Conservation (phyloP, 2,113 vertebrate species). For the Microcebus ravelobensis region DNA sequence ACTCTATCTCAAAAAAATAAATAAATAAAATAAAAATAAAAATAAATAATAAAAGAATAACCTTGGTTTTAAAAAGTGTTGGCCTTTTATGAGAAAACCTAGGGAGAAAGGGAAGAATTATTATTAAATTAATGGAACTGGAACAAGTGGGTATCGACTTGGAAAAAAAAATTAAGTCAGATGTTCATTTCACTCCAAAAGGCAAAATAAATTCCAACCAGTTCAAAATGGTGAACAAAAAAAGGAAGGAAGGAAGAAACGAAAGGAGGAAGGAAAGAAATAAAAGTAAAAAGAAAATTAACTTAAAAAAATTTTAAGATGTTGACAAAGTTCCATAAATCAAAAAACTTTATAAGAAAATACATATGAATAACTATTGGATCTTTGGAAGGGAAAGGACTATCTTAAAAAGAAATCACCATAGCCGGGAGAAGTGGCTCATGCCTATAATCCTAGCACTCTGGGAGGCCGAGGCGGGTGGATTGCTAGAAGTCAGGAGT, state of each 20-base stretch:
- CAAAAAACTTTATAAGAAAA: conserved; percentile 19
- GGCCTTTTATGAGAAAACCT: not conserved
- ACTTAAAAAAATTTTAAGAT: conserved; percentile 21
- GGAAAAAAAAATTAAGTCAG: not conserved
- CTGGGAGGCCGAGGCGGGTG: no score
- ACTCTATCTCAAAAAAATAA: not conserved
- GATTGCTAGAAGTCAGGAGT: no score
- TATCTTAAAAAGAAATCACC: not conserved
- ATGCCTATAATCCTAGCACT: no score
- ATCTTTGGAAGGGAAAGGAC: not conserved
- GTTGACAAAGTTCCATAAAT: not conserved
- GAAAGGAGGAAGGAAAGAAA: not conserved
- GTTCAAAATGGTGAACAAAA: not conserved
- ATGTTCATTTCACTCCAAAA: not conserved
- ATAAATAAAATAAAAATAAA: not conserved
- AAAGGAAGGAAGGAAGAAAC: not conserved
- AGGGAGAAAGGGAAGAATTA: not conserved
- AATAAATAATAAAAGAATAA: not conserved
- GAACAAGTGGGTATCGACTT: not conserved
- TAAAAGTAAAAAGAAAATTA: not conserved
- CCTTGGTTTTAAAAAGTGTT: not conserved
- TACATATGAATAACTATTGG: not conserved
- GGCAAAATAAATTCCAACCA: conserved; percentile 20
- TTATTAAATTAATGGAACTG: not conserved
- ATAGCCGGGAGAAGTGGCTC: not conserved